These are phyloP conservation scores for Noctua fimbriata DNA, from an alignment of 2,888 invertebrate species.

Conservation along the genomic window DNA sequence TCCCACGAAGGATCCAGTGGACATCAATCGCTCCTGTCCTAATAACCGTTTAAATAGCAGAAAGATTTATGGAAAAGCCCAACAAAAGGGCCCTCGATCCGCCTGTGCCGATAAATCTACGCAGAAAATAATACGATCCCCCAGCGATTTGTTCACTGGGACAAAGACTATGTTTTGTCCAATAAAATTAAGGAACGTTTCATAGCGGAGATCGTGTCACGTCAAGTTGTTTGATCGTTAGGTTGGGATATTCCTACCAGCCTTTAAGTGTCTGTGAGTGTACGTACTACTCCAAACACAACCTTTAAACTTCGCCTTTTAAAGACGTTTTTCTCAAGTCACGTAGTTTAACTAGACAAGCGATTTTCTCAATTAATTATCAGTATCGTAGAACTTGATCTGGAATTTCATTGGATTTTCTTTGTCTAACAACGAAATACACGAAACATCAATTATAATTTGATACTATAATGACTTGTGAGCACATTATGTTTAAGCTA, in stretches of 20 bases:
- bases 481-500: constrained; percentile 16
- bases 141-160: constrained; percentile 85
- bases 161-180: constrained; percentile 86
- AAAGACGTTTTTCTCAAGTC: constrained; percentile 34
- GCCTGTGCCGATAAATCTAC: constrained; percentile 87
- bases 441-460: constrained; percentile 35
- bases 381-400: constrained; percentile 6
- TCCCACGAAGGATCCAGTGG: constrained; percentile 76
- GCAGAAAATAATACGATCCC: constrained; percentile 88
- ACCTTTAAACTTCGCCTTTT: constrained; percentile 38
- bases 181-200: constrained; percentile 83
- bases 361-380: constrained; percentile 27
- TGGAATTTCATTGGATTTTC: not conserved
- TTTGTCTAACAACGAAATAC: not conserved
- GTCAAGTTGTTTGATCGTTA: constrained; percentile 67
- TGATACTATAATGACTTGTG: constrained; percentile 18
- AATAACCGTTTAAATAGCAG: constrained; percentile 89
- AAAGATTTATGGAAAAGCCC: constrained; percentile 88
- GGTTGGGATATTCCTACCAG: constrained; percentile 32
- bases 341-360: constrained; percentile 25
- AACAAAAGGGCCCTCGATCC: constrained; percentile 86
- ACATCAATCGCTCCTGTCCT: constrained; percentile 87
- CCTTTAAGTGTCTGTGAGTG: constrained; percentile 40
- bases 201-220: constrained; percentile 65
- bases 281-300: constrained; percentile 38